These are phyloP conservation scores for Abrostola triplasia DNA, from an alignment of 2,888 invertebrate genomes.

Conservation along the genomic window DNA sequence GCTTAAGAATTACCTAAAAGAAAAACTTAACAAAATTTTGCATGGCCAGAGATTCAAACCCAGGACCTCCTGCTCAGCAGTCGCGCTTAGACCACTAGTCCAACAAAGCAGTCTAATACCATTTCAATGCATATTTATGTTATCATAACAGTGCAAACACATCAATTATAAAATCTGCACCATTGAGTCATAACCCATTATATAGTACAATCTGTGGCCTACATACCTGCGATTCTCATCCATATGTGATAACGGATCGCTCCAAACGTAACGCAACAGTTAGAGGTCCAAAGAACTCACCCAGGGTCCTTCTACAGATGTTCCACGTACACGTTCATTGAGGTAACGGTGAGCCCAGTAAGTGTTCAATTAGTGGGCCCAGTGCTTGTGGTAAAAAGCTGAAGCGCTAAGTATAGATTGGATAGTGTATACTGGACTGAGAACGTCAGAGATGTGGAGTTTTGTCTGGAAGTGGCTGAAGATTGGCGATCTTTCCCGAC, in stretches of 20 bases:
- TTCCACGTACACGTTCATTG: constrained; percentile 67
- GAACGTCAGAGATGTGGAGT: constrained; percentile 7
- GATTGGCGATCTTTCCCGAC: too few relatives aligned
- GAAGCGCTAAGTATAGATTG: constrained; percentile 45
- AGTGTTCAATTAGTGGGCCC: constrained; percentile 63
- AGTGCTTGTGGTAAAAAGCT: constrained; percentile 40
- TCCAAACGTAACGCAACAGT: constrained; percentile 58
- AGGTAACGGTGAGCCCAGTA: constrained; percentile 62
- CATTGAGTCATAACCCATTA: constrained; percentile 3
- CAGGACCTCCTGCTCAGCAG: too few relatives aligned
- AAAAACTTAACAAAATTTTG: too few relatives aligned
- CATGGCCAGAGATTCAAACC: too few relatives aligned
- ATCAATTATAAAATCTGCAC: too few relatives aligned
- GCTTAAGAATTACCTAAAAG: too few relatives aligned
- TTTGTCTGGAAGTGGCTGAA: constrained; percentile 23
- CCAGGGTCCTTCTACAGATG: constrained; percentile 63
- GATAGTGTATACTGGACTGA: constrained; percentile 10
- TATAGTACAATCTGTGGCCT: constrained; percentile 34
- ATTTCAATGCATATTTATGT: too few relatives aligned
- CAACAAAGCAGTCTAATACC: too few relatives aligned
- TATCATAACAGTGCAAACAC: too few relatives aligned
- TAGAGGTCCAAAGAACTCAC: constrained; percentile 62
- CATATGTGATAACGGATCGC: constrained; percentile 24
- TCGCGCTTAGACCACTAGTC: too few relatives aligned
- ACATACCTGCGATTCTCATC: constrained; percentile 37